phyloP scores from a whole-genome alignment of 2,113 vertebrate genomes.

The Pseudopodoces humilis region DNA sequence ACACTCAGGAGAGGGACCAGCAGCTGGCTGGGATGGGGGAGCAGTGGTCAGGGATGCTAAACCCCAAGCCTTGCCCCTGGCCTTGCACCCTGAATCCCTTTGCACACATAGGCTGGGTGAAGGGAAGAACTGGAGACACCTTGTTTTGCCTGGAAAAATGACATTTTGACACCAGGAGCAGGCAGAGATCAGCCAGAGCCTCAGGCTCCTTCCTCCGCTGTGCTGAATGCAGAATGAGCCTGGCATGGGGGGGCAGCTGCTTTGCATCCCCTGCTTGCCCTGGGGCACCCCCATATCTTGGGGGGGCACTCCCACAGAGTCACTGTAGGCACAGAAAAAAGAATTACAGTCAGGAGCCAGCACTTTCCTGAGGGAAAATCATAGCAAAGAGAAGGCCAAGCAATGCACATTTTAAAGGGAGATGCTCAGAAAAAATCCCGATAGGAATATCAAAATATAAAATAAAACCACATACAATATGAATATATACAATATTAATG shows the following conservation, averaged over 20 bases:
- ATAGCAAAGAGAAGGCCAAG: not conserved
- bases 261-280: not conserved
- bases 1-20: not conserved
- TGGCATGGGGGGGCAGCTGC: not conserved
- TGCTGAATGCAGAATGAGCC: not conserved
- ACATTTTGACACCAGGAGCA: not conserved
- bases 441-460: not conserved
- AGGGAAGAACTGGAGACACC: not conserved
- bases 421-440: not conserved
- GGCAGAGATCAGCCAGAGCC: not conserved
- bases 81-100: not conserved
- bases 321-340: not conserved
- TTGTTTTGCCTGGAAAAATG: slow-evolving; percentile 4
- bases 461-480: not conserved
- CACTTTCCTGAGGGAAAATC: slow-evolving; percentile 8
- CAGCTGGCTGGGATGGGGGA: not conserved
- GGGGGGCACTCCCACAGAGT: not conserved
- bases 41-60: not conserved
- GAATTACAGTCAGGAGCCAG: not conserved
- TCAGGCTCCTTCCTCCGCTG: not conserved
- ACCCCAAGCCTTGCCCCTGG: not conserved
- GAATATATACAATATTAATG: not conserved
- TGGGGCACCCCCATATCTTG: not conserved
- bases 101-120: not conserved
- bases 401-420: slow-evolving; percentile 40